Evolutionary conservation across 37 sponge, comb jelly and placozoan genomes (phyloP), one percentile per base, ranked within the genome.

Genomic region (Theonella swinhoei): DNA sequence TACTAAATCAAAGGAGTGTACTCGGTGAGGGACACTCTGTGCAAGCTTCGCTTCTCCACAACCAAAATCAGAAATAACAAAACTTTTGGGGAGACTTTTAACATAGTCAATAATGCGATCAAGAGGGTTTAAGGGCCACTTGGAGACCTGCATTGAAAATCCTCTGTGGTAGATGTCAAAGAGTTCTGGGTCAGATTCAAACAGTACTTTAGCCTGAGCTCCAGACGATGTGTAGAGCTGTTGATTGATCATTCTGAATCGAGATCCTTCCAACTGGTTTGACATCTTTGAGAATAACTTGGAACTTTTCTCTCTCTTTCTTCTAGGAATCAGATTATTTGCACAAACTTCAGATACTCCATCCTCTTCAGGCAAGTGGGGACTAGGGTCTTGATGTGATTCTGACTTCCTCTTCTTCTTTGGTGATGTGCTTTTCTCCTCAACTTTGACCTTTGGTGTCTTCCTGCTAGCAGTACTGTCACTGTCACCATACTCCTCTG

Each of bases 41-140:
- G 93, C 93, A 26, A 98, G 81, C 36, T 78, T 78, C 20, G 89
- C 99, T 58, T 94, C 93, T 24, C 99, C 99, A 80, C 99, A 98
- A 0, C 99, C 99, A 83, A 98, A 85, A 82, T 98, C 99, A 70
- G 97, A 96, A 35, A 96, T 73, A 19, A 92, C 47, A 28, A 36
- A 63, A 23, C 65, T 31, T 1, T 38, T n/a, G 9, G 95, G 95
- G 19, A 94, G 82, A 17, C 41, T 35, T 42, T 35, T 32, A 32
- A 98, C 71, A 76, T 83, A 87, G 0, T 66, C 75, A 23, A 98
- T 86, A n/a, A 98, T 85, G 4, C 67, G 31, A 14, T 98, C 95
- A 32, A 98, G 68, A 20, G 99, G 99, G 64, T 94, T 96, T n/a
- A 80, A 19, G 14, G 97, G 97, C 99, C 99, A 98, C 47, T 90